Percentiles rank a stretch among this genome's conserved stretches.
Evolutionary conservation across 2,113 vertebrate species (phyloP).

Genomic region (Pogonocichla stellata): DNA sequence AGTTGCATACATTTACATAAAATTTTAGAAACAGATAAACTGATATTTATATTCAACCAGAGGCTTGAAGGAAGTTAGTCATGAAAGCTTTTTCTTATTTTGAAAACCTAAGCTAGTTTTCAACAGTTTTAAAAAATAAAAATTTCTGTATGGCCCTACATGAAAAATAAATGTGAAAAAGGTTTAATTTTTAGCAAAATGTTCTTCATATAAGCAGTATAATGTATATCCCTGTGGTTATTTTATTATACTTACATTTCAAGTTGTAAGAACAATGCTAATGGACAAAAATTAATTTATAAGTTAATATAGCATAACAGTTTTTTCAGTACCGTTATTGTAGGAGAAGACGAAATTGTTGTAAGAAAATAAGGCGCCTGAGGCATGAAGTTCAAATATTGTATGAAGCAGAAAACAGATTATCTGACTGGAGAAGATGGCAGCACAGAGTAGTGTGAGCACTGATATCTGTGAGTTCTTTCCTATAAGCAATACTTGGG

Average conservation of each 20-base stretch:
- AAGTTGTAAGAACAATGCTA: slow-evolving; percentile 13
- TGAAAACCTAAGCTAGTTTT: background rate
- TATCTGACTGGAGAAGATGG: slow-evolving; percentile 1
- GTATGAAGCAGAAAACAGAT: background rate
- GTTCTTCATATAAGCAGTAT: background rate
- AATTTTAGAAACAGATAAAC: background rate
- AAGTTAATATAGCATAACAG: slow-evolving; percentile 1
- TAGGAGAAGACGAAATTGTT: background rate
- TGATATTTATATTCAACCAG: background rate
- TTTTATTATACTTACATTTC: slow-evolving; percentile 52
- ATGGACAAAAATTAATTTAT: slow-evolving; percentile 15
- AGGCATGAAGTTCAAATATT: background rate
- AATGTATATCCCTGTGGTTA: background rate
- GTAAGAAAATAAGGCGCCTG: background rate
- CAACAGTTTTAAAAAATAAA: background rate
- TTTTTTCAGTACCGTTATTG: background rate
- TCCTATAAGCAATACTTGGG: background rate
- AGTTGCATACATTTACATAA: background rate
- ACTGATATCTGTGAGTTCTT: background rate
- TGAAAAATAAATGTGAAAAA: background rate
- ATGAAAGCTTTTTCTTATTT: background rate
- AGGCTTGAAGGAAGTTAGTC: background rate
- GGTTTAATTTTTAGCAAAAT: slow-evolving; percentile 31
- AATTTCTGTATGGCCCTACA: background rate
- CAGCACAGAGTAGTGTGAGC: background rate